These are phyloP conservation scores for Anolis apletophallus DNA, from an alignment of 2,797 vertebrate species.

Conservation along the genomic window DNA sequence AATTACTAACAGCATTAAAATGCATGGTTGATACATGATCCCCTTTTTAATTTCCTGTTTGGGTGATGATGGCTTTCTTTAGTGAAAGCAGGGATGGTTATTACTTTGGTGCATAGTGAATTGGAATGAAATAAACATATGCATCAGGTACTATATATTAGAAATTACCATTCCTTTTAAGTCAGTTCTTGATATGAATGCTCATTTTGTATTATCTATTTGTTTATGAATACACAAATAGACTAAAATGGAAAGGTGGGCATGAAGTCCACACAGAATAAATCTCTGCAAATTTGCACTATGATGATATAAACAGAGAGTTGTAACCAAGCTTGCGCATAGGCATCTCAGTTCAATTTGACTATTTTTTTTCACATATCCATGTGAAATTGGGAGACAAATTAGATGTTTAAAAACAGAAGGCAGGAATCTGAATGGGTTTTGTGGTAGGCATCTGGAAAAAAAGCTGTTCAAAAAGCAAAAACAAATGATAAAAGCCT, in stretches of 20 bases:
- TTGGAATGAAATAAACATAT: background rate
- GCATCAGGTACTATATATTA: background rate
- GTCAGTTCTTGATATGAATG: background rate
- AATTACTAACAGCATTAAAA: conserved; percentile 67
- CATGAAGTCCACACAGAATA: background rate
- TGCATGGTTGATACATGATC: conserved; percentile 44
- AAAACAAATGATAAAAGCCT: too few species aligned
- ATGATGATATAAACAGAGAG: too few species aligned
- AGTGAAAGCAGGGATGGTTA: conserved; percentile 47
- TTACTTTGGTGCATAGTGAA: background rate
- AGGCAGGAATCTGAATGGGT: too few species aligned
- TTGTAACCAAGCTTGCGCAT: too few species aligned
- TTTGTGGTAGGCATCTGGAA: too few species aligned
- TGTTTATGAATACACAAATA: too few species aligned
- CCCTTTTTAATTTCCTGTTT: conserved; percentile 13
- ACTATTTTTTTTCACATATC: too few species aligned
- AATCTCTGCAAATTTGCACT: background rate
- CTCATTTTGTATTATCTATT: too few species aligned
- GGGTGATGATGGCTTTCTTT: conserved; percentile 24
- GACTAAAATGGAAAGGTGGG: background rate
- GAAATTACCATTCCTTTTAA: background rate
- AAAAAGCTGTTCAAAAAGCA: too few species aligned
- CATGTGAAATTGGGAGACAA: too few species aligned
- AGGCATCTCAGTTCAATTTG: too few species aligned
- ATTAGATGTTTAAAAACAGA: too few species aligned